phyloP scores from a whole-genome alignment of 2,113 vertebrate genomes.

The Atlantisia rogersi region DNA sequence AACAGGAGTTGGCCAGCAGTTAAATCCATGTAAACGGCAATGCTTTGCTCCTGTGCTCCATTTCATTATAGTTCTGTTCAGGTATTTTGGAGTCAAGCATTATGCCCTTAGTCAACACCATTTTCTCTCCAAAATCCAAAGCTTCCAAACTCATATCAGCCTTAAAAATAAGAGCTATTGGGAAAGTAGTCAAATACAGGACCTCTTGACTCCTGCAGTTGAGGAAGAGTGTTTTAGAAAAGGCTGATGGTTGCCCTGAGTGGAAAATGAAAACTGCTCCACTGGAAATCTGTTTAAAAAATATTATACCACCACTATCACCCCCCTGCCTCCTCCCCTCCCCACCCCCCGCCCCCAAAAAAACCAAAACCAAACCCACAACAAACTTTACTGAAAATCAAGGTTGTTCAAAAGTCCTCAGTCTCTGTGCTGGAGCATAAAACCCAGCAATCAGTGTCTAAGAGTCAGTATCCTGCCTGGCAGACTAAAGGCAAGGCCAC shows the following conservation, averaged over 20 bases:
- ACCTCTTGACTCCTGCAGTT: neutral
- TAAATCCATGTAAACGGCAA: neutral
- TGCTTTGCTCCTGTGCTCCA: neutral
- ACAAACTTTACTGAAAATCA: neutral
- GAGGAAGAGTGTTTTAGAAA: neutral
- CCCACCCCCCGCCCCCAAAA: too few species aligned
- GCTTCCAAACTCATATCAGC: neutral
- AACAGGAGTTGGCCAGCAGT: constrained; percentile 37
- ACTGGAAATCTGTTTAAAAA: neutral
- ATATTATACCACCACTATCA: neutral
- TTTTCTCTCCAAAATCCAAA: neutral
- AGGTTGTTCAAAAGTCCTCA: neutral
- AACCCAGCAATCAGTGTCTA: neutral
- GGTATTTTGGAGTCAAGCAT: neutral
- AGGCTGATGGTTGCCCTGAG: neutral
- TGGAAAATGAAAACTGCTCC: constrained; percentile 13
- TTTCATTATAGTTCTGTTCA: neutral
- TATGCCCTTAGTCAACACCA: neutral
- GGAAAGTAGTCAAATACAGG: neutral
- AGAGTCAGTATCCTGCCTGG: neutral
- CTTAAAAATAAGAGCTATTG: neutral
- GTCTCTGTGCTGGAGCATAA: neutral
- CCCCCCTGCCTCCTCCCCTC: too few species aligned
- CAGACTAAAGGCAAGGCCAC: neutral
- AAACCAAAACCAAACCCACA: neutral